Evolutionary conservation across 2,113 vertebrate genomes (phyloP).

Genomic region (Parus major): DNA sequence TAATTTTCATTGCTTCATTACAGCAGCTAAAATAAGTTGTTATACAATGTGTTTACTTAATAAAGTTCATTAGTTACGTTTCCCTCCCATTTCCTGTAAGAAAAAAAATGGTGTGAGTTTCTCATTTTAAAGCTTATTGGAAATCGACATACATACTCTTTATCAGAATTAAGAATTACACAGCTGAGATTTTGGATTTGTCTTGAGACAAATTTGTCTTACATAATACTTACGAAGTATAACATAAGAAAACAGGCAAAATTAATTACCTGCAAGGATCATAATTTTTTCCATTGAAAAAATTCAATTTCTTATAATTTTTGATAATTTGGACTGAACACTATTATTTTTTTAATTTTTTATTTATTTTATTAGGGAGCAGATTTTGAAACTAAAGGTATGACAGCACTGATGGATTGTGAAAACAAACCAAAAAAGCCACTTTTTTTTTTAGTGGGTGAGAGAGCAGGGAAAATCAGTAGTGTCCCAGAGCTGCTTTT

Average conservation of each 20-base stretch:
- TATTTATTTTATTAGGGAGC: neutral
- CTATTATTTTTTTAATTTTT: neutral
- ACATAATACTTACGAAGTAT: neutral
- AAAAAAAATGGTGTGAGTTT: neutral
- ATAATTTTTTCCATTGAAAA: neutral
- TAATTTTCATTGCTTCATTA: slow-evolving; percentile 13
- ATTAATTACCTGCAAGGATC: neutral
- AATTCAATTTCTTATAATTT: neutral
- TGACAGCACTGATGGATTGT: neutral
- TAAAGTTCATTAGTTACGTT: neutral
- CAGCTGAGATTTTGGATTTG: neutral
- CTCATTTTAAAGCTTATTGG: neutral
- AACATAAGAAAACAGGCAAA: neutral
- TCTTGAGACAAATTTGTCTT: neutral
- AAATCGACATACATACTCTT: neutral
- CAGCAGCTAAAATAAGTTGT: neutral
- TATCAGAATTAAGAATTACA: neutral
- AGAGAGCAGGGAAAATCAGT: neutral
- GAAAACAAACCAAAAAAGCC: neutral
- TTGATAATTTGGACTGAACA: neutral
- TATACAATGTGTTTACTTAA: neutral
- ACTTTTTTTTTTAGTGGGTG: neutral
- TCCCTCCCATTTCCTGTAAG: neutral
- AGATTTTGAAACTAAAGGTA: neutral
- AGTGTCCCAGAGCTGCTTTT: neutral